Base-by-base conservation (phyloP, 2,113 vertebrate species). In the Crotalus tigris region DNA sequence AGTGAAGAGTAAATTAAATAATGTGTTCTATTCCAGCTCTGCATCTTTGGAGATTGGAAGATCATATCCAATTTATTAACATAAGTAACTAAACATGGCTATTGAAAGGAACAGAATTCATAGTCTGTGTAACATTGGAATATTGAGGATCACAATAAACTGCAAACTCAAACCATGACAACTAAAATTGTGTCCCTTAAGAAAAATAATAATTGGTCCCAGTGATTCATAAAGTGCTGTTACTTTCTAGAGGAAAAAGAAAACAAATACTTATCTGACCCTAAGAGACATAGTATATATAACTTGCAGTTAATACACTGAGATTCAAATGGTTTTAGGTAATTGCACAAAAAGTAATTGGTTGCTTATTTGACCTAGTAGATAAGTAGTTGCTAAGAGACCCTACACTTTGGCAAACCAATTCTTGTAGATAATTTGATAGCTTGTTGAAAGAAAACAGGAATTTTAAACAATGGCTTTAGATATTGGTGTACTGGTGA, bases 401-500 rank as follows among this genome's bases (percentile, higher is more conserved):
- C 17, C 3, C 44, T 26, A 92, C 0, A 2, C 91, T 91, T 93
- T 9, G 95, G 59, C 86, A 19, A 57, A 93, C n/a, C 44, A 85
- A 24, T 57, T 85, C 90, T 93, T 49, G 9, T 85, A 89, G 89
- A 90, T 91, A 92, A 93, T 91, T 93, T 85, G 75, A 81, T 94
- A 61, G 91, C 88, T 88, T 69, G 19, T 86, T 0, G 0, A 69
- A 69, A 90, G 93, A 88, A 0, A 94, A 75, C 86, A 91, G 92
- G 89, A 94, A 92, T 89, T 23, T 5, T 69, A 92, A 19, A 17
- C 88, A 93, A 94, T 94, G 96, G 94, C 90, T 95, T 95, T 96
- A 95, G 94, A 93, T 97, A 91, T 93, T 94, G 95, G 94, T 94
- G 93, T 91, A 10, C 93, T 91, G 13, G 92, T 94, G 92, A 81